phyloP scores from a whole-genome alignment of 2,888 invertebrate species.

The Callyntrura sp. region DNA sequence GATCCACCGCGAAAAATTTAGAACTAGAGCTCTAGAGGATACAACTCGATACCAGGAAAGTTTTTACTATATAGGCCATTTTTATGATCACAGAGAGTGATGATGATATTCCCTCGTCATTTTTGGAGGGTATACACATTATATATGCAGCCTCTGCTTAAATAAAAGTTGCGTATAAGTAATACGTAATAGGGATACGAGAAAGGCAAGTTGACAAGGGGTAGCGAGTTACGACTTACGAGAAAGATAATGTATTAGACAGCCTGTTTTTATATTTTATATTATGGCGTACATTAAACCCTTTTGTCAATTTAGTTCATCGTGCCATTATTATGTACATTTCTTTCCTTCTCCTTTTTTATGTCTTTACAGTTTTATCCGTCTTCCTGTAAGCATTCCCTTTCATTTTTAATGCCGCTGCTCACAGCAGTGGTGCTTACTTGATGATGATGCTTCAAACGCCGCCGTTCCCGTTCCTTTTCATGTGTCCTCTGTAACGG shows the following conservation, averaged over 20 bases:
- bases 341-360: not conserved
- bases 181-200: not conserved
- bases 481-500: not conserved
- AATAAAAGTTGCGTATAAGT: not conserved
- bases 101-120: not conserved
- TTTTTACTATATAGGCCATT: constrained; percentile 9
- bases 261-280: constrained; percentile 26
- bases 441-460: constrained; percentile 25
- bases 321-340: constrained; percentile 10
- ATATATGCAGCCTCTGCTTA: not conserved
- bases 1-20: not conserved
- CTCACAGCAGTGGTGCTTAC: constrained; percentile 36
- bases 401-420: constrained; percentile 49
- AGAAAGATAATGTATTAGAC: constrained; percentile 27
- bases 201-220: not conserved
- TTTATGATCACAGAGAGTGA: constrained; percentile 2
- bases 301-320: constrained; percentile 44
- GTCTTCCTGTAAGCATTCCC: constrained; percentile 15
- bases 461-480: not conserved
- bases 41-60: not conserved
- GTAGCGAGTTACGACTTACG: constrained; percentile 14
- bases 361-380: not conserved
- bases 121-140: not conserved
- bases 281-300: constrained; percentile 40
- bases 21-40: not conserved